A percentile compares a stretch with the other conserved stretches of the same genome.
Evolutionary conservation across 2,797 vertebrate genomes (phyloP).

Genomic region (Nothura maculosa): DNA sequence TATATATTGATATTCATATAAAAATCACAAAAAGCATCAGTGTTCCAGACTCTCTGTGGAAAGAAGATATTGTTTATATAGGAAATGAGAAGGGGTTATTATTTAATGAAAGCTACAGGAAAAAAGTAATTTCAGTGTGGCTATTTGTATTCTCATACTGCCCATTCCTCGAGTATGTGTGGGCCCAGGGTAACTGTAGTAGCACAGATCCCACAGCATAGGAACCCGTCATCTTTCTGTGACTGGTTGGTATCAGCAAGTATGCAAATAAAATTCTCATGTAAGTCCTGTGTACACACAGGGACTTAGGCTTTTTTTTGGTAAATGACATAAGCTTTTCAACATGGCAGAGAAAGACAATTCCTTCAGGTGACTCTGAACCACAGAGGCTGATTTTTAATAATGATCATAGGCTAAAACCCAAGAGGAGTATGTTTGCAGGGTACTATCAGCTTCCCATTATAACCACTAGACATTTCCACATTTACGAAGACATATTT

Average conservation of each 20-base stretch:
- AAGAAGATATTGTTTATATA: neutral
- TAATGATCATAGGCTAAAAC: neutral
- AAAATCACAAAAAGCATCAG: neutral
- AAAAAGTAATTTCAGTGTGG: neutral
- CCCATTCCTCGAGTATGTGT: neutral
- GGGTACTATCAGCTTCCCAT: neutral
- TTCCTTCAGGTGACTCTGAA: neutral
- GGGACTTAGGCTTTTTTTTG: neutral
- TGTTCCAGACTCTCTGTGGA: neutral
- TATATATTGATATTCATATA: neutral
- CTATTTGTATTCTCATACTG: neutral
- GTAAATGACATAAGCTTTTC: neutral
- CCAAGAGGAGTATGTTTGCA: neutral
- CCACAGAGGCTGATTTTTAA: neutral
- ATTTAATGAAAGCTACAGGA: neutral
- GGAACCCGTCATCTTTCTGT: neutral
- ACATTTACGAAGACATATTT: neutral
- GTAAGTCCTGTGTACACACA: neutral
- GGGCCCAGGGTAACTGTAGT: neutral
- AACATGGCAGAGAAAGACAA: neutral
- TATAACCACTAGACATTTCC: neutral
- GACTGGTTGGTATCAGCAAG: neutral
- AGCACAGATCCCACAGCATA: neutral
- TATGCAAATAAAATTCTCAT: neutral
- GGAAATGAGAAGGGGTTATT: neutral